Evolutionary conservation across 2,113 vertebrate species (phyloP).

Genomic region (Excalfactoria chinensis): DNA sequence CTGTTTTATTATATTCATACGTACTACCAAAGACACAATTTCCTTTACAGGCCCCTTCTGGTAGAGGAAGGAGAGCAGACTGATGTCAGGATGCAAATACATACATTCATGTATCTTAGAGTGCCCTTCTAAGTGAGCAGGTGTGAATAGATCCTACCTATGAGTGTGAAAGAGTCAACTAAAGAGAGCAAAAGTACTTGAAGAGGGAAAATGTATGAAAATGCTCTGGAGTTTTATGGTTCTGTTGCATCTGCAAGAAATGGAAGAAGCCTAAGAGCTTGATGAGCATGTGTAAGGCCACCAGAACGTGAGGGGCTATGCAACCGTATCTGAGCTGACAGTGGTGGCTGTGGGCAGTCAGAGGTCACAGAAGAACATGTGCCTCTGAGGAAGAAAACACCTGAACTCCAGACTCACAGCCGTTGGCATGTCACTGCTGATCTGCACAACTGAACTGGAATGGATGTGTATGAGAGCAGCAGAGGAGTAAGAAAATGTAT

Average conservation of each 20-base stretch:
- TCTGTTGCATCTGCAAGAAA: not conserved
- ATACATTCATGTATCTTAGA: not conserved
- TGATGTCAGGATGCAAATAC: not conserved
- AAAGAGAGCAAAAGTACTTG: not conserved
- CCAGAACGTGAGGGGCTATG: not conserved
- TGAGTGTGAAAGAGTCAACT: rapidly evolving
- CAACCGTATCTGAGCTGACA: rapidly evolving
- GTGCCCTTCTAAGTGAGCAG: not conserved
- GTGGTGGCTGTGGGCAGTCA: rapidly evolving
- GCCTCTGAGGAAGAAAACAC: not conserved
- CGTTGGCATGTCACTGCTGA: rapidly evolving
- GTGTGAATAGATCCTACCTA: not conserved
- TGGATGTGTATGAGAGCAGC: rapidly evolving
- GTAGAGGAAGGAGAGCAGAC: not conserved
- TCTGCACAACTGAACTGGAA: not conserved
- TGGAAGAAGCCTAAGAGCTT: not conserved
- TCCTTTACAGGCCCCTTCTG: not conserved
- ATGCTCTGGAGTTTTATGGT: not conserved
- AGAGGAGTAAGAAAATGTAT: not conserved
- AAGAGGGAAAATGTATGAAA: not conserved
- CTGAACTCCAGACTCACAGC: not conserved
- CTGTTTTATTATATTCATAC: not conserved
- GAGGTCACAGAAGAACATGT: rapidly evolving
- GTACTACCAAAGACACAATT: not conserved
- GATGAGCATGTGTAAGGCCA: rapidly evolving